These are phyloP conservation scores for Megalurothrips usitatus DNA, from an alignment of 2,888 invertebrate genomes.

Conservation along the genomic window DNA sequence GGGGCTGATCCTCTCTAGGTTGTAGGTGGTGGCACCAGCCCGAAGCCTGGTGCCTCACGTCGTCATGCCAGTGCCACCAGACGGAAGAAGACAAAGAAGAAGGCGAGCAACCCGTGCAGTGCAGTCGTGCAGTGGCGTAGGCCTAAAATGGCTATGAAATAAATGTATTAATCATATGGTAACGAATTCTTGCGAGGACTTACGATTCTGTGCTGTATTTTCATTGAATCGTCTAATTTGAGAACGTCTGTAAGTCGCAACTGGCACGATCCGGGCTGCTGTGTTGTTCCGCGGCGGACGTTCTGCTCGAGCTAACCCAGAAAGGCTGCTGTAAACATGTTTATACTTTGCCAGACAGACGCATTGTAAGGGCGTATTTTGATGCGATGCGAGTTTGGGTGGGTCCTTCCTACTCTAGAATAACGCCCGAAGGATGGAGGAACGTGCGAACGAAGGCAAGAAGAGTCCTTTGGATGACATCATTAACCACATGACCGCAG, in stretches of 20 bases:
- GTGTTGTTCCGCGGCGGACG: background rate
- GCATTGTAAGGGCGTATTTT: background rate
- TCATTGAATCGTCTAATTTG: background rate
- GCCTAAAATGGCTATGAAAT: slow-evolving; percentile 23
- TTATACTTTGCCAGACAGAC: background rate
- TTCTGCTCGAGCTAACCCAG: slow-evolving; percentile 11
- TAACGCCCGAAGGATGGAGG: background rate
- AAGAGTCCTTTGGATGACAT: slow-evolving; percentile 51
- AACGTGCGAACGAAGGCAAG: slow-evolving; percentile 34
- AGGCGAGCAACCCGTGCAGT: background rate
- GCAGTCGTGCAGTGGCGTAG: slow-evolving; percentile 20
- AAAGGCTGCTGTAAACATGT: slow-evolving; percentile 23
- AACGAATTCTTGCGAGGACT: background rate
- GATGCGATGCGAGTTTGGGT: background rate
- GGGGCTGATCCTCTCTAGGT: too few species aligned
- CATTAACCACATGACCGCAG: slow-evolving; percentile 57
- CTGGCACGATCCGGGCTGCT: background rate
- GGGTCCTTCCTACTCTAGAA: background rate
- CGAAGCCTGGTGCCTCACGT: too few species aligned
- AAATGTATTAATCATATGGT: background rate
- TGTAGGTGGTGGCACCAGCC: too few species aligned
- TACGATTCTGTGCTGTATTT: background rate
- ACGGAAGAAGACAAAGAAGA: slow-evolving; percentile 5
- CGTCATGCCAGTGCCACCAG: background rate
- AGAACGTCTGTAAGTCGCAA: too few species aligned